Evolutionary conservation across 2,888 invertebrate species (phyloP), one percentile per base, ranked within the genome.

Genomic region (Eupithecia dodoneata): DNA sequence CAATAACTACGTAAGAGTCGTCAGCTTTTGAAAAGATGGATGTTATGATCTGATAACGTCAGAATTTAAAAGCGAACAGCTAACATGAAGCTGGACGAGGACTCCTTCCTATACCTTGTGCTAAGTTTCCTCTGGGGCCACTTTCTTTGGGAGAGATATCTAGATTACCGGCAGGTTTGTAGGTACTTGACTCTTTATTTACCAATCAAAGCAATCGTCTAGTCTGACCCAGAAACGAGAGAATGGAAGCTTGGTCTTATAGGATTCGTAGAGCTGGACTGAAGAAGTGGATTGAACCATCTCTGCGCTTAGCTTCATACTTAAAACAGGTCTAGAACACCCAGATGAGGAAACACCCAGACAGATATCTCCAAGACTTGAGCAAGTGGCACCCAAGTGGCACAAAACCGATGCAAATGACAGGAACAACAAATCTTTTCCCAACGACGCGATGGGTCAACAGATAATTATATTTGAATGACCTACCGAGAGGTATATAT

Each of bases 101-200:
- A 91, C 82, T 81, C 87, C 74, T 88, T 95, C 77, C 81, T 95
- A 59, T 85, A 86, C 79, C 90, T 95, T 55, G 96, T 97, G 81
- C 86, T 98, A 71, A 85, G 95, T 71, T 96, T 97, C 88, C 95
- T 97, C 80, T 98, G 97, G 97, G 84, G 96, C 4, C 97, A 98
- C 85, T 98, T 96, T 87, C 79, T 97, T 7, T 98, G 98, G 98
- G 98, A 98, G 89, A 93, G 96, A 18, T 98, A 98, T 92, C 95
- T 99, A 73, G 96, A 97, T n/a, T 91, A 96, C 77, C 96, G 98
- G 88, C 98, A 99, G 97, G 98, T 98, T 89, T 44, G 78, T 71
- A 55, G 55, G 72, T 66, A 41, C 10, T 30, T 63, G 18, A 63
- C 63, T 63, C 4, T 30, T 42, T 41, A 42, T 42, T 42, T 42